These are phyloP conservation scores for Drosophila lacertosa DNA, from an alignment of 1,140 invertebrate genomes.

Conservation along the genomic window DNA sequence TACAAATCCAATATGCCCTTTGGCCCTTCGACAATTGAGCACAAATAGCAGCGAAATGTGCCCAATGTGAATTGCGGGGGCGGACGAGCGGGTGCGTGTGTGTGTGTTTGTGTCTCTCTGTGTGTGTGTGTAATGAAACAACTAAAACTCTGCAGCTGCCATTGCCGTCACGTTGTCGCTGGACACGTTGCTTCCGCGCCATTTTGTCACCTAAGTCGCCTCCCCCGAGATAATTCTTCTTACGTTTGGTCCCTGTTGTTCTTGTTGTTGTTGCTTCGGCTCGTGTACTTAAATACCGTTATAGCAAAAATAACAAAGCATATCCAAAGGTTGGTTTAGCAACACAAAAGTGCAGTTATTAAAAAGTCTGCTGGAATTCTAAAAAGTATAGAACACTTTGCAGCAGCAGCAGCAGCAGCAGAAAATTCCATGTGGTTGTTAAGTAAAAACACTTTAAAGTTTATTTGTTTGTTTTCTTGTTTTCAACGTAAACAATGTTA, in stretches of 20 bases:
- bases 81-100: too few species aligned
- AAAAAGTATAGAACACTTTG: too few species aligned
- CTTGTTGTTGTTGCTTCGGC: conserved; percentile 11
- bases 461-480: too few species aligned
- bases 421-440: too few species aligned
- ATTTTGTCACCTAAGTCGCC: conserved; percentile 44
- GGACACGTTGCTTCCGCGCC: conserved; percentile 31
- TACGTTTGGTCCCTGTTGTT: conserved; percentile 19
- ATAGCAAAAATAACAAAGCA: conserved; percentile 15
- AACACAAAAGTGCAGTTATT: not conserved
- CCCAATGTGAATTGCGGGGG: too few species aligned
- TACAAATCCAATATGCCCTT: not conserved
- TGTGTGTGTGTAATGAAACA: conserved; percentile 31
- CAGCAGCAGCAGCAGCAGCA: too few species aligned
- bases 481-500: too few species aligned
- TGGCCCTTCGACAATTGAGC: not conserved
- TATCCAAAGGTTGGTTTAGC: conserved; percentile 3
- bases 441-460: too few species aligned
- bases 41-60: not conserved
- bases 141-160: conserved; percentile 30
- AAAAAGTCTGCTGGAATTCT: not conserved
- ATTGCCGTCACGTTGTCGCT: not conserved
- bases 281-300: conserved; percentile 38
- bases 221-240: conserved; percentile 31
- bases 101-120: conserved; percentile 6